These are phyloP conservation scores for Pocillopora damicornis DNA, from an alignment of 64 coral and sea anemone species.

Conservation along the genomic window DNA sequence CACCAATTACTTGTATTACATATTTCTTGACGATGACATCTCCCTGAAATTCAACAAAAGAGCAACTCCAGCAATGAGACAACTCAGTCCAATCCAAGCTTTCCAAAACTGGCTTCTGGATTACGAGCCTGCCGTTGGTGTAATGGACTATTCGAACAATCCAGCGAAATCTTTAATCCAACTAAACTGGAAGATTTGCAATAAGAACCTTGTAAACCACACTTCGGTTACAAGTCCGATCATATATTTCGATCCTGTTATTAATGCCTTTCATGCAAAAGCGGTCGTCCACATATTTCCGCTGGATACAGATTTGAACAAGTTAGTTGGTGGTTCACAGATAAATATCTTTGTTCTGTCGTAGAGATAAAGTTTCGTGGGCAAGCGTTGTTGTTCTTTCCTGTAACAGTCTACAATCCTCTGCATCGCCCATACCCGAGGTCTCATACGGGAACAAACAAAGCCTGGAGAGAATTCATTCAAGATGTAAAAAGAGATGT, in stretches of 20 bases:
- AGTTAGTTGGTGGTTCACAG: neutral
- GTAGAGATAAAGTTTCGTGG: slow-evolving; percentile 25
- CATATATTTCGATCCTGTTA: neutral
- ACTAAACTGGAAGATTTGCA: neutral
- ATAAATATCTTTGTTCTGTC: neutral
- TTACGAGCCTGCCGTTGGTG: neutral
- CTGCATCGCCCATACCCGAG: neutral
- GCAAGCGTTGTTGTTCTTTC: slow-evolving; percentile 5
- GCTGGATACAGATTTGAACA: neutral
- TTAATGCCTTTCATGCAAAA: slow-evolving; percentile 1
- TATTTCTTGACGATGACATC: slow-evolving; percentile 12
- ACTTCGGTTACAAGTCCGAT: neutral
- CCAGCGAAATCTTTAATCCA: neutral
- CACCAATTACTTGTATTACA: neutral
- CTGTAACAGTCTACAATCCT: neutral
- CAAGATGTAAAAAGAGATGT: neutral
- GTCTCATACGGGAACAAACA: neutral
- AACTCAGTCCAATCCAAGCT: neutral
- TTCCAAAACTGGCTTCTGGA: slow-evolving; percentile 28
- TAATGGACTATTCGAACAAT: neutral
- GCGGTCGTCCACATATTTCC: slow-evolving; percentile 8
- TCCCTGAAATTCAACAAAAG: neutral
- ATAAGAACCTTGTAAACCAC: neutral
- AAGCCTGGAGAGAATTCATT: neutral
- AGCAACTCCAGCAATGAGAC: slow-evolving; percentile 9